Percentiles rank a stretch among this genome's conserved stretches.
Conservation (phyloP, 2,888 invertebrate genomes). For the Cryptocephalus primarius region DNA sequence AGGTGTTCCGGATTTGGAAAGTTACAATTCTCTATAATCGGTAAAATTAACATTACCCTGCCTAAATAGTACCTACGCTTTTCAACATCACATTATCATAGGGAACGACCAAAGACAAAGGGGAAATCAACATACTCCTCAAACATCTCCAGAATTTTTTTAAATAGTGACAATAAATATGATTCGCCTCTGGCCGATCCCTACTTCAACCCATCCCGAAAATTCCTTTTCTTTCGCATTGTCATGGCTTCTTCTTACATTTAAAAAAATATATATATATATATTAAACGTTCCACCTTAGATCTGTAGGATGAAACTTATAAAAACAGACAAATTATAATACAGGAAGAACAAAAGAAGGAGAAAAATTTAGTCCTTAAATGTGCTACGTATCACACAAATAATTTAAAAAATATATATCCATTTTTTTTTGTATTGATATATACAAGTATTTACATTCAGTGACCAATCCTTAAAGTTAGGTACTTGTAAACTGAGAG, state of each 20-base stretch:
- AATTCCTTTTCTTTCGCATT: background rate
- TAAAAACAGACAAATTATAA: background rate
- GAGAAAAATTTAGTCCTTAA: background rate
- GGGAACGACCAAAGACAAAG: no score
- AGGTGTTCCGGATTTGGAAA: constrained; percentile 12
- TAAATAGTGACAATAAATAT: no score
- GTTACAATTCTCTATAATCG: constrained; percentile 15
- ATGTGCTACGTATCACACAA: background rate
- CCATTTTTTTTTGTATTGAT: constrained; percentile 10
- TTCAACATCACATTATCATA: constrained; percentile 14
- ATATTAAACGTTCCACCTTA: no score
- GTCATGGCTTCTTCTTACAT: background rate
- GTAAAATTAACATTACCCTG: constrained; percentile 20
- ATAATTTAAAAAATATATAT: constrained; percentile 19
- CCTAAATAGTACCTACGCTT: constrained; percentile 16
- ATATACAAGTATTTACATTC: constrained; percentile 2
- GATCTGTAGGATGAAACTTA: no score
- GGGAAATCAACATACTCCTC: no score
- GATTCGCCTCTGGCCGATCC: no score
- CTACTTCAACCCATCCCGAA: no score
- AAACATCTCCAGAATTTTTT: no score
- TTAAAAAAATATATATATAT: background rate
- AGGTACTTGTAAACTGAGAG: constrained; percentile 1
- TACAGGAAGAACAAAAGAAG: background rate
- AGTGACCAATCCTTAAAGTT: constrained; percentile 5